Evolutionary conservation across 92 coral and sea anemone species (phyloP).

Genomic region (Diadumene lineata): DNA sequence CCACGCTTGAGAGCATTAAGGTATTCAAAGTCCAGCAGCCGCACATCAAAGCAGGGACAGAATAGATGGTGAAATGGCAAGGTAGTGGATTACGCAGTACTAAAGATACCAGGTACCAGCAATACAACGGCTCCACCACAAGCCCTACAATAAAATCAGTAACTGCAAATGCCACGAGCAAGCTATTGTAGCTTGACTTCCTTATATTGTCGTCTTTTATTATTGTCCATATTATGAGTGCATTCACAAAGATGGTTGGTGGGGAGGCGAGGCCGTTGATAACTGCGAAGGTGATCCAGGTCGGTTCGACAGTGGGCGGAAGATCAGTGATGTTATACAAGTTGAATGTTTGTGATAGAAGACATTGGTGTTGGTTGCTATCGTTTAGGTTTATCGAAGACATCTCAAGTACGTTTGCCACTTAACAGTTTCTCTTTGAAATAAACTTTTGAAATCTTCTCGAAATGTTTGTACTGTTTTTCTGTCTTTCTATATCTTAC

Average conservation of each 20-base stretch:
- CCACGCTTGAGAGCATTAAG: neutral
- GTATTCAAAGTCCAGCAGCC: neutral
- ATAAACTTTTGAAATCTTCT: too few species aligned
- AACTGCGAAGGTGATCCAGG: neutral
- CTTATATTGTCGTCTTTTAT: neutral
- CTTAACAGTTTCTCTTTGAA: too few species aligned
- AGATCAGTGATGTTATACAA: neutral
- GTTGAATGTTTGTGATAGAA: neutral
- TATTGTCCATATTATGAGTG: neutral
- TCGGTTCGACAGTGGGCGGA: neutral
- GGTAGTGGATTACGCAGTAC: neutral
- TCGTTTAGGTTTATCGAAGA: neutral
- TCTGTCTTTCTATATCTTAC: too few species aligned
- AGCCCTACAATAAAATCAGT: neutral
- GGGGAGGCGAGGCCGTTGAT: neutral
- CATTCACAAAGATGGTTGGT: neutral
- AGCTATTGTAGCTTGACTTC: neutral
- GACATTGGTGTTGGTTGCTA: neutral
- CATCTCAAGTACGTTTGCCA: too few species aligned
- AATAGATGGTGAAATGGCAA: neutral
- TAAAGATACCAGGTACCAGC: neutral
- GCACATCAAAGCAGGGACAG: neutral
- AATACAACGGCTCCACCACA: neutral
- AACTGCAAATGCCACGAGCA: neutral
- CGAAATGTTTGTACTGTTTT: too few species aligned